Evolutionary conservation across 2,113 vertebrate species (phyloP).

Genomic region (Forbesichthys papilliferus): DNA sequence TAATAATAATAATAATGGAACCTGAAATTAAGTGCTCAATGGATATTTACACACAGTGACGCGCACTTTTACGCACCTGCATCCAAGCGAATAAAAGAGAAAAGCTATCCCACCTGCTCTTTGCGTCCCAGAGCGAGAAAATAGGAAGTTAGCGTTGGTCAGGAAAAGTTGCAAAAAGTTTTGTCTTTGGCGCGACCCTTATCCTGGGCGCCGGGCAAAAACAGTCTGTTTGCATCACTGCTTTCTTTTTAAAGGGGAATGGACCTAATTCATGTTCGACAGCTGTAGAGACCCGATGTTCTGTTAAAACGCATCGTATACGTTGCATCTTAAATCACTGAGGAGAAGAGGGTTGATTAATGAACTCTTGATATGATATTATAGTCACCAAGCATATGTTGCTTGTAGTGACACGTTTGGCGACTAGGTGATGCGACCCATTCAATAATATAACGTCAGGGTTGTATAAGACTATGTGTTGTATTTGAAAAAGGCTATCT

Average conservation of each 20-base stretch:
- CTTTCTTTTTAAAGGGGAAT: conserved; percentile 73
- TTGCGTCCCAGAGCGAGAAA: conserved; percentile 29
- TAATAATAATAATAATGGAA: background rate
- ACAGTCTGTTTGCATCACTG: conserved; percentile 72
- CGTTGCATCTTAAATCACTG: conserved; percentile 18
- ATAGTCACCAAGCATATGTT: conserved; percentile 31
- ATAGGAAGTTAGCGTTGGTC: conserved; percentile 50
- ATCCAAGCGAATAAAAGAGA: too few species aligned
- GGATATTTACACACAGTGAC: background rate
- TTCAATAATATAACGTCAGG: conserved; percentile 3
- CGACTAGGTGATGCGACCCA: conserved; percentile 6
- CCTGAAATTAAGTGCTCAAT: background rate
- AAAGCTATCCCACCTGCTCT: conserved; percentile 4
- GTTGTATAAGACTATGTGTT: background rate
- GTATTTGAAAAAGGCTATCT: too few species aligned
- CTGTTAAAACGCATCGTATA: conserved; percentile 35
- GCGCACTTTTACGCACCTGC: too few species aligned
- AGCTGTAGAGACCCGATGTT: conserved; percentile 65
- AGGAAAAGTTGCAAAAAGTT: conserved; percentile 69
- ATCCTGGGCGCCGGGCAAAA: conserved; percentile 60
- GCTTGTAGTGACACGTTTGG: conserved; percentile 16
- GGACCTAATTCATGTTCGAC: conserved; percentile 67
- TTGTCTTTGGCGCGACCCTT: conserved; percentile 74
- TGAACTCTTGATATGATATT: conserved; percentile 21
- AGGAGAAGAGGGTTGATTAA: background rate